These are phyloP conservation scores for Montifringilla adamsi DNA, from an alignment of 2,113 vertebrate species.

Conservation along the genomic window DNA sequence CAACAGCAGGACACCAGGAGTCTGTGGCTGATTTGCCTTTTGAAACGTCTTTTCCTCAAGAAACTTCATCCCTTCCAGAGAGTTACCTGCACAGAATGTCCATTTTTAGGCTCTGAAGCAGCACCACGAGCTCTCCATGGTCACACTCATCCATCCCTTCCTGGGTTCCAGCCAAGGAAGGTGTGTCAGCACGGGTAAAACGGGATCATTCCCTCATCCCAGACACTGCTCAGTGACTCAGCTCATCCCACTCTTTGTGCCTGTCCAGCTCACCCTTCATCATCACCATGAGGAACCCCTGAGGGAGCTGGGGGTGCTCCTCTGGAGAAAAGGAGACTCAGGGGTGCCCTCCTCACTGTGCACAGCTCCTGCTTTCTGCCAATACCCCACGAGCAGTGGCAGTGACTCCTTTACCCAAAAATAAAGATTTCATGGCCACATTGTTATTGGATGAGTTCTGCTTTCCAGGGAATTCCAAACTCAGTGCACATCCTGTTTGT, in stretches of 20 bases:
- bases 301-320: neutral
- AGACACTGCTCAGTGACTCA: neutral
- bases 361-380: too few species aligned
- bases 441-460: neutral
- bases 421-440: neutral
- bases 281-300: rapidly evolving
- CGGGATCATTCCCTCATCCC: neutral
- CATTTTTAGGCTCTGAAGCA: neutral
- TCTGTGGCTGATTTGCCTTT: neutral
- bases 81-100: rapidly evolving
- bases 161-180: neutral
- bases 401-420: neutral
- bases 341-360: too few species aligned
- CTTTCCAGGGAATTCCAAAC: neutral
- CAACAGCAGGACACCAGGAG: neutral
- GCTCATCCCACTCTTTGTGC: neutral
- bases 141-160: neutral
- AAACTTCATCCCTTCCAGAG: neutral
- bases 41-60: neutral
- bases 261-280: neutral
- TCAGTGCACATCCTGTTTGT: neutral
- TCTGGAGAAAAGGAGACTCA: too few species aligned
- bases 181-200: neutral
- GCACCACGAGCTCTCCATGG: rapidly evolving
- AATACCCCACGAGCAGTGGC: rapidly evolving